These are phyloP conservation scores for Ictalurus punctatus DNA, from an alignment of 2,113 vertebrate species.

Conservation along the genomic window DNA sequence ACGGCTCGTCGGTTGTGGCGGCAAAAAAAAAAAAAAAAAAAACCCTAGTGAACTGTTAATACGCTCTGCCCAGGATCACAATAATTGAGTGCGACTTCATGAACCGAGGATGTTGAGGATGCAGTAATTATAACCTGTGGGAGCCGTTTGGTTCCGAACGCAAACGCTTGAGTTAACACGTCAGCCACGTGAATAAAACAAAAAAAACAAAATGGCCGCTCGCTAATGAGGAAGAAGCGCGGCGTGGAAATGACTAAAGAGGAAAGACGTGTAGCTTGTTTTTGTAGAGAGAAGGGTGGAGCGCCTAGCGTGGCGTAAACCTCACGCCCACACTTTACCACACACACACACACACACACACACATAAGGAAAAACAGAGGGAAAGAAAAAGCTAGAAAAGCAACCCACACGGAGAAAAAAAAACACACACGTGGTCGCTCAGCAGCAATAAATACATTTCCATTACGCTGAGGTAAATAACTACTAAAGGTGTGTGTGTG, in stretches of 20 bases:
- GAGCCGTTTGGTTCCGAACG: background rate
- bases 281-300: constrained; percentile 11
- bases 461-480: background rate
- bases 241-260: background rate
- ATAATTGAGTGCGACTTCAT: constrained; percentile 31
- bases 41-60: background rate
- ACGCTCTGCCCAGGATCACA: constrained; percentile 27
- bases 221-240: background rate
- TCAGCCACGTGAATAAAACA: background rate
- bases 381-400: background rate
- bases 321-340: constrained; percentile 32
- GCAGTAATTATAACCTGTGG: background rate
- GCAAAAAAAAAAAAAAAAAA: background rate
- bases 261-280: background rate
- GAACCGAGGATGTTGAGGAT: background rate
- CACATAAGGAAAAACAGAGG: background rate
- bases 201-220: background rate
- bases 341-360: constrained; percentile 13
- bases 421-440: background rate
- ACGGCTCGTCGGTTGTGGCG: background rate
- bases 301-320: background rate
- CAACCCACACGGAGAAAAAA: background rate
- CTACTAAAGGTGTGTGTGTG: background rate
- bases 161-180: background rate
- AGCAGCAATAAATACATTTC: background rate